phyloP scores from a whole-genome alignment of 1,140 invertebrate species.

The Amphibalanus amphitrite region DNA sequence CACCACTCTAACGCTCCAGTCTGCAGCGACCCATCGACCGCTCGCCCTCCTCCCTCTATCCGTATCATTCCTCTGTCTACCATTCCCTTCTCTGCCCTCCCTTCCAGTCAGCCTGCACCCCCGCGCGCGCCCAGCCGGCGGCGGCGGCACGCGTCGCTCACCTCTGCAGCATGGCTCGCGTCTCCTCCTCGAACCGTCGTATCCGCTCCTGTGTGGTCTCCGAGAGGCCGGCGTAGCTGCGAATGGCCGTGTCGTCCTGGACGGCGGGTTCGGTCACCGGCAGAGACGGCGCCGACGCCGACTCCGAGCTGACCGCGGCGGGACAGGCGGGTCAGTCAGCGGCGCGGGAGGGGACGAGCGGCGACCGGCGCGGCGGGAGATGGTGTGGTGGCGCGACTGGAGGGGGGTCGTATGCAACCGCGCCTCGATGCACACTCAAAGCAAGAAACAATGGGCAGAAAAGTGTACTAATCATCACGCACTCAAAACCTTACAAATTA shows the following conservation, averaged over 20 bases:
- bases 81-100: too few species aligned
- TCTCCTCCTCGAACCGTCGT: slow-evolving; percentile 49
- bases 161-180: slow-evolving; percentile 37
- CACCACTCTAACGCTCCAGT: too few species aligned
- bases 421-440: too few species aligned
- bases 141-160: background rate
- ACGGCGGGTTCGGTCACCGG: slow-evolving; percentile 18
- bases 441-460: too few species aligned
- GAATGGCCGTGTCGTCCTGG: slow-evolving; percentile 34
- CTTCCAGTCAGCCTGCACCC: too few species aligned
- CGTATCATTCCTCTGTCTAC: too few species aligned
- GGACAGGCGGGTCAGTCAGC: too few species aligned
- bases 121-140: background rate
- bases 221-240: slow-evolving; percentile 37
- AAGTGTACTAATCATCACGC: too few species aligned
- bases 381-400: slow-evolving; percentile 8
- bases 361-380: slow-evolving; percentile 8
- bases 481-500: too few species aligned
- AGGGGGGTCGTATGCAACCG: too few species aligned
- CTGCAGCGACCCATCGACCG: too few species aligned
- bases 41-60: too few species aligned
- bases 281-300: background rate
- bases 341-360: slow-evolving; percentile 9
- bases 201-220: slow-evolving; percentile 43
- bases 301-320: background rate